Conservation (phyloP, 2,797 vertebrate genomes). For the Neomorphus geoffroyi region DNA sequence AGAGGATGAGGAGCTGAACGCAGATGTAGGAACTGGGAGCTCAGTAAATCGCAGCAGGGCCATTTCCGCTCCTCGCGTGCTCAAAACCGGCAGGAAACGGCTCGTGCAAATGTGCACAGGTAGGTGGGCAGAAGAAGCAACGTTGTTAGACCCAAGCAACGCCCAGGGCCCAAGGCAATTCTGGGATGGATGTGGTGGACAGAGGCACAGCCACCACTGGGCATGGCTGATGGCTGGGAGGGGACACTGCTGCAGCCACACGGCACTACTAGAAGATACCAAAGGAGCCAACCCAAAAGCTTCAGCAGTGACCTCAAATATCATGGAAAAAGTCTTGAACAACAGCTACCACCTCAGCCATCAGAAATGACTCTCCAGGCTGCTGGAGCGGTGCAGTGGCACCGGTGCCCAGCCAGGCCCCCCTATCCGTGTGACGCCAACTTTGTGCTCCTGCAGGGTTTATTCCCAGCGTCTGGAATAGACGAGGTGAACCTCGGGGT, state of each 20-base stretch:
- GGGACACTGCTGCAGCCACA: background rate
- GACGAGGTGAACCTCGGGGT: rapidly evolving
- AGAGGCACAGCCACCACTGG: rapidly evolving
- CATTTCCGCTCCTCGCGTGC: background rate
- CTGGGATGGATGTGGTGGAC: background rate
- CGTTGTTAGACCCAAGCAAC: rapidly evolving
- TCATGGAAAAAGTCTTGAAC: background rate
- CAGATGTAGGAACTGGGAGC: background rate
- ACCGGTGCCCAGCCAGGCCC: rapidly evolving
- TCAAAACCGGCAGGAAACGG: background rate
- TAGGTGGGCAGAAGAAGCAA: background rate
- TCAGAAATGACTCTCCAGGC: background rate
- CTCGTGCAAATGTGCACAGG: background rate
- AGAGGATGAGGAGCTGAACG: background rate
- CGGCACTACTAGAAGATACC: background rate
- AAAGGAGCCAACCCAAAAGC: background rate
- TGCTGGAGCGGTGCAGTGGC: rapidly evolving
- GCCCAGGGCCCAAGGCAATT: background rate
- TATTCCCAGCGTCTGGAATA: background rate
- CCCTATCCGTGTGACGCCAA: rapidly evolving
- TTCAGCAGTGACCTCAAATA: background rate
- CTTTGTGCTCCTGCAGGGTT: background rate
- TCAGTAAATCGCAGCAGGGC: background rate
- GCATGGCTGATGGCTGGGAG: rapidly evolving
- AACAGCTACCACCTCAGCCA: background rate